Evolutionary conservation across 2,113 vertebrate genomes (phyloP).

Genomic region (Fulica atra): DNA sequence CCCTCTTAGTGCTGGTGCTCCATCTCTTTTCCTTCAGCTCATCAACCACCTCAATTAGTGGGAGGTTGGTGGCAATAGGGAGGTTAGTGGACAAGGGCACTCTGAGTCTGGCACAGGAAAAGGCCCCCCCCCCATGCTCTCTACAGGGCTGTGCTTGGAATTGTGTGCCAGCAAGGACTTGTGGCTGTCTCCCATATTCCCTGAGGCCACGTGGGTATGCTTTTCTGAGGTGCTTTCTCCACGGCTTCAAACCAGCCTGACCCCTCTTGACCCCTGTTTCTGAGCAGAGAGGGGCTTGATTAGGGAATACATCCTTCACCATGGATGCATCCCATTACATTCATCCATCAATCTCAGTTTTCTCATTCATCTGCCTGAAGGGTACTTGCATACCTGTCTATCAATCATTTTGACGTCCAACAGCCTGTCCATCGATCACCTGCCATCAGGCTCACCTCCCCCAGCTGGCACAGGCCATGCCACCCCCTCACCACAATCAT

Average conservation of each 20-base stretch:
- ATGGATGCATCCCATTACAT: neutral
- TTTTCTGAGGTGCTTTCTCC: neutral
- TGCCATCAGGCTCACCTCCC: neutral
- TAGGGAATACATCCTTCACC: neutral
- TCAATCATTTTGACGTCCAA: neutral
- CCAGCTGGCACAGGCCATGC: neutral
- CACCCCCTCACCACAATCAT: accelerated
- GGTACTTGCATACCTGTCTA: neutral
- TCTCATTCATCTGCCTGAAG: accelerated
- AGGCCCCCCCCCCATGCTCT: accelerated
- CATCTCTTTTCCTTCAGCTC: neutral
- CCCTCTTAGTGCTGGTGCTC: neutral
- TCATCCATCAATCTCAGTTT: neutral
- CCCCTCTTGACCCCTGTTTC: neutral
- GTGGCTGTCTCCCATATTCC: neutral
- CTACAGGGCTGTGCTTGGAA: accelerated
- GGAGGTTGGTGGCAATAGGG: neutral
- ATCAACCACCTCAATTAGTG: neutral
- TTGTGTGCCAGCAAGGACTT: neutral
- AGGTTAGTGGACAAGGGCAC: neutral
- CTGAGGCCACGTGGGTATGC: neutral
- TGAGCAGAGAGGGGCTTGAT: neutral
- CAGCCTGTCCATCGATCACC: neutral
- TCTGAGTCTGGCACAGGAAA: neutral
- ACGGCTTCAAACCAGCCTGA: neutral